Conservation (phyloP, 2,113 vertebrate species). For the Hystrix cristata region DNA sequence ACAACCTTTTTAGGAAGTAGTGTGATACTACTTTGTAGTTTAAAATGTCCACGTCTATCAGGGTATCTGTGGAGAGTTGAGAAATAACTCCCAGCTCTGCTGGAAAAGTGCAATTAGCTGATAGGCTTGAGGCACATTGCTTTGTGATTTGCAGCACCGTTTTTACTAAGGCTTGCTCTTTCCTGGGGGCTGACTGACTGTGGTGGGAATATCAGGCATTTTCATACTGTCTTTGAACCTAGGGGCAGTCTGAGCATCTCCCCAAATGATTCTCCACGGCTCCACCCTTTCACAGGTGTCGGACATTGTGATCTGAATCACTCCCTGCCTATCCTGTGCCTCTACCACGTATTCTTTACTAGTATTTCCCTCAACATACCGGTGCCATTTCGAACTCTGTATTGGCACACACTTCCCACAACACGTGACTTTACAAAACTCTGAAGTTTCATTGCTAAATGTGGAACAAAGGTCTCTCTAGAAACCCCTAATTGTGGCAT, state of each 20-base stretch:
- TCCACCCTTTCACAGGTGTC: not conserved
- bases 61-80: not conserved
- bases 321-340: not conserved
- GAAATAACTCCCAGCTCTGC: not conserved
- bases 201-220: not conserved
- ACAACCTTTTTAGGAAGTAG: not conserved
- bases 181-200: not conserved
- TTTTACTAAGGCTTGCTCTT: not conserved
- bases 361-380: not conserved
- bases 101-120: not conserved
- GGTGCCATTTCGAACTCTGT: not conserved
- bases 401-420: not conserved
- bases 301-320: not conserved
- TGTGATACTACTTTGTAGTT: not conserved
- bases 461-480: not conserved
- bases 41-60: not conserved
- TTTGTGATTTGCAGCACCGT: not conserved
- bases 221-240: not conserved
- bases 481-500: not conserved
- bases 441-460: not conserved
- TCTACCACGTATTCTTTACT: not conserved
- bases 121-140: not conserved
- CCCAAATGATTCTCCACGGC: not conserved
- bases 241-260: not conserved
- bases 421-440: not conserved